Base-by-base conservation (phyloP, 1,140 invertebrate species). In the Drosophila obscura region DNA sequence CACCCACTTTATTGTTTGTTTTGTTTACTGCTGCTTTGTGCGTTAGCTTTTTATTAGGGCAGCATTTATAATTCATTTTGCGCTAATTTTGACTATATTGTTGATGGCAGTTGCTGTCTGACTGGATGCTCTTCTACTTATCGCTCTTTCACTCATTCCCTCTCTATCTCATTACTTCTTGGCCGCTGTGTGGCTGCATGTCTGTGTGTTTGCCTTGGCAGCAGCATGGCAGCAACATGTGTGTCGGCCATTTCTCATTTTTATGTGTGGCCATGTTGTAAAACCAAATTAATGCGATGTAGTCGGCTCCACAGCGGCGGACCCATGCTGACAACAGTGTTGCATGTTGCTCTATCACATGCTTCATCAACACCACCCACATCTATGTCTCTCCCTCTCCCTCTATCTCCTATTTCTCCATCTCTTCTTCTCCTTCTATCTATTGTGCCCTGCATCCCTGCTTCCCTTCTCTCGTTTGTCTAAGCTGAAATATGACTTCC, bases 401-500 rank as follows among this genome's bases (percentile, higher is more conserved):
- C 19, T 28, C 16, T n/a, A 7, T 31, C 22, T 35, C 15, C n/a
- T n/a, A n/a, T n/a, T 8, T 2, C 24, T 55, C 22, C 11, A n/a
- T 39, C 62, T 43, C 31, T 28, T 4, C 39, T 41, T n/a, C 9
- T 1, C n/a, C 53, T 35, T 53, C 61, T 74, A 49, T 73, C 84
- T 73, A 71, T 73, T 4, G 4, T 24, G 2, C 19, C 19, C 19
- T 19, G 22, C 3, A 13, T 41, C 51, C 8, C 41, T 45, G 19
- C 43, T 9, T 28, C 15, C 15, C 53, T 58, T 53, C 61, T 74
- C 51, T 73, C 80, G 82, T 87, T 87, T 87, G 83, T 88, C 83
- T 88, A 88, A 87, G 79, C 83, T 87, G 76, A 87, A 80, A 83
- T 83, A 88, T 88, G 80, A 88, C 79, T 88, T 88, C 83, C 83